Evolutionary conservation across 2,113 vertebrate species (phyloP).

Genomic region (Dicaeum eximium): DNA sequence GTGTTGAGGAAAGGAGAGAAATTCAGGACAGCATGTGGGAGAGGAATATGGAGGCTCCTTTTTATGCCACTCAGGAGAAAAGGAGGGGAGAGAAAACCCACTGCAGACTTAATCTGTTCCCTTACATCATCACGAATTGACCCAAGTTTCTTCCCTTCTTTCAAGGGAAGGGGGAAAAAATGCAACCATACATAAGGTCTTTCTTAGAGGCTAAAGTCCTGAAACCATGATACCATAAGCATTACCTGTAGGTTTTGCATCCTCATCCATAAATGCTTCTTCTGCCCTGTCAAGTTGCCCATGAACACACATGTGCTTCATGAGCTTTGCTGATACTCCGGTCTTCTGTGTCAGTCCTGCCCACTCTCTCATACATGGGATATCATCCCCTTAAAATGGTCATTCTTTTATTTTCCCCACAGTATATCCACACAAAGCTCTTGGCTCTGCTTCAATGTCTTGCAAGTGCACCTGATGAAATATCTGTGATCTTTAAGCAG

Average conservation of each 20-base stretch:
- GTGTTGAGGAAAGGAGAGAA: slow-evolving; percentile 76
- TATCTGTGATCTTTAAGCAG: neutral
- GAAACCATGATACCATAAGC: neutral
- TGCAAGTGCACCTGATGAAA: neutral
- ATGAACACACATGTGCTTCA: fast-evolving
- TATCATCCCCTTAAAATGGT: neutral
- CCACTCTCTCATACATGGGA: neutral
- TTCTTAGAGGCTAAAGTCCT: neutral
- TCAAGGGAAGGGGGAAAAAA: neutral
- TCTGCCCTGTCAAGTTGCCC: neutral
- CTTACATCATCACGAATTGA: slow-evolving; percentile 54
- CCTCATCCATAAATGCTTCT: neutral
- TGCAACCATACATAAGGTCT: neutral
- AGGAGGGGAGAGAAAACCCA: slow-evolving; percentile 63
- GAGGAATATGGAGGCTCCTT: slow-evolving; percentile 70
- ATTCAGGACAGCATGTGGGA: slow-evolving; percentile 81
- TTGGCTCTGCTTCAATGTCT: neutral
- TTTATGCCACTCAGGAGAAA: slow-evolving; percentile 67
- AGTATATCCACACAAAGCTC: neutral
- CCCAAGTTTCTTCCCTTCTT: slow-evolving; percentile 20
- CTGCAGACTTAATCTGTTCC: slow-evolving; percentile 68
- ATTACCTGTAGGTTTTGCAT: neutral
- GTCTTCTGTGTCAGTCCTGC: neutral
- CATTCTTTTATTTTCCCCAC: neutral
- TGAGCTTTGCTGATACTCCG: neutral